These are phyloP conservation scores for Melanotaenia maccullochi DNA, from an alignment of 2,797 vertebrate species.

Conservation along the genomic window DNA sequence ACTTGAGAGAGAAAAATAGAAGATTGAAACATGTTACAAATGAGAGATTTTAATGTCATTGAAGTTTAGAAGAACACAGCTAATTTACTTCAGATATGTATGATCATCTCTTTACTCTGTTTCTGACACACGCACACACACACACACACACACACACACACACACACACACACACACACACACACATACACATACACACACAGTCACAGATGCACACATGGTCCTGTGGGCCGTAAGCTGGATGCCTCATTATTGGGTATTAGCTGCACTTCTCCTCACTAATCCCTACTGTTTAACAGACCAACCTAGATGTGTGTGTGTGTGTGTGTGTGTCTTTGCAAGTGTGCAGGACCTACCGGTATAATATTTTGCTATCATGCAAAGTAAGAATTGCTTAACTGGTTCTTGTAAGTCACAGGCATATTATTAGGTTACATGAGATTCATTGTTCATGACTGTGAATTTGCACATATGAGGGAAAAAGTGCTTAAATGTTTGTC, in stretches of 20 bases:
- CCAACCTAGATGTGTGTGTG: constrained; percentile 32
- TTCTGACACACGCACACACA: neutral
- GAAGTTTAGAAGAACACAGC: constrained; percentile 54
- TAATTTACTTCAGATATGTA: constrained; percentile 60
- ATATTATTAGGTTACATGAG: constrained; percentile 68
- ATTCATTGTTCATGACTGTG: constrained; percentile 40
- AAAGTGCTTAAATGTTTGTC: neutral
- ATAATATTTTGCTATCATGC: constrained; percentile 71
- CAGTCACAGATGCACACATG: constrained; percentile 26
- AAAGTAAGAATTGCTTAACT: constrained; percentile 65
- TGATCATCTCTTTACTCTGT: constrained; percentile 15
- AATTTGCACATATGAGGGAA: constrained; percentile 27
- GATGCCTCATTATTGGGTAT: constrained; percentile 75
- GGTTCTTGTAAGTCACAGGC: constrained; percentile 53
- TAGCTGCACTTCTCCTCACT: constrained; percentile 72
- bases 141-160: too few species aligned
- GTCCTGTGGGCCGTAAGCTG: constrained; percentile 75
- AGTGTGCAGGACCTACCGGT: constrained; percentile 35
- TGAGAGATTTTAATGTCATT: constrained; percentile 46
- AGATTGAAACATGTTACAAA: constrained; percentile 11
- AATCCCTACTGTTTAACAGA: constrained; percentile 75
- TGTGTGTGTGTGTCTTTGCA: constrained; percentile 23
- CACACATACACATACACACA: neutral
- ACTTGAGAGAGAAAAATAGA: neutral
- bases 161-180: too few species aligned